Percentiles rank a stretch among this genome's conserved stretches.
Evolutionary conservation across 2,888 invertebrate species (phyloP).

Genomic region (Liopterus haemorrhoidalis): DNA sequence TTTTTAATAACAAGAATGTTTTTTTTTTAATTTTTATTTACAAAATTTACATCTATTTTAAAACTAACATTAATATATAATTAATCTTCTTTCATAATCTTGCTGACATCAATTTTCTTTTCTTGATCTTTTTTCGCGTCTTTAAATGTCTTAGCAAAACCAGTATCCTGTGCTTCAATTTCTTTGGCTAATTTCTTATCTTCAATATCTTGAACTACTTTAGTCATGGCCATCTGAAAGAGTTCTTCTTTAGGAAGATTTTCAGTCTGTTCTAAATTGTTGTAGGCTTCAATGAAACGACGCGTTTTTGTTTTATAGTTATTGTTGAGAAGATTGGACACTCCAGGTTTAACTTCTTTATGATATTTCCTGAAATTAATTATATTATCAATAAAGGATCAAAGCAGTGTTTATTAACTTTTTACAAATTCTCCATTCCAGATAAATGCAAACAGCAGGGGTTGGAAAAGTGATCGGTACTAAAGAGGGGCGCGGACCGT

Average conservation of each 20-base stretch:
- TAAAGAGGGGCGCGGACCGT: too few species aligned
- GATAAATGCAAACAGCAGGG: too few species aligned
- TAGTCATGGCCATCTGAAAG: slow-evolving; percentile 47
- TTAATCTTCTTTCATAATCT: too few species aligned
- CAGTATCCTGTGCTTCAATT: background rate
- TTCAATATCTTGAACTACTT: too few species aligned
- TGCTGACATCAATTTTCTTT: too few species aligned
- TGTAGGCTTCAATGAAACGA: slow-evolving; percentile 57
- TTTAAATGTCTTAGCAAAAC: slow-evolving; percentile 6
- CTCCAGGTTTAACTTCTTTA: slow-evolving; percentile 51
- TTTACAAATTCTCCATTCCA: too few species aligned
- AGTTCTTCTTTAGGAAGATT: slow-evolving; percentile 51
- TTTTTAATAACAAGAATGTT: slow-evolving; percentile 6
- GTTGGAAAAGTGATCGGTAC: too few species aligned
- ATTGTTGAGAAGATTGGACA: slow-evolving; percentile 52
- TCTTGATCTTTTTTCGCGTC: slow-evolving; percentile 3
- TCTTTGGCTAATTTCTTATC: too few species aligned
- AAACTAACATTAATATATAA: too few species aligned
- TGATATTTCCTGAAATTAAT: slow-evolving; percentile 59
- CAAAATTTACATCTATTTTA: too few species aligned
- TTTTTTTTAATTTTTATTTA: too few species aligned
- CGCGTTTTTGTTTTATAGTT: slow-evolving; percentile 53
- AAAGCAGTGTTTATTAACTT: too few species aligned
- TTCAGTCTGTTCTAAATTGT: slow-evolving; percentile 52
- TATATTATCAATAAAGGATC: slow-evolving; percentile 2